Base-by-base conservation (phyloP, 2,113 vertebrate genomes). In the Microcebus jonahi region DNA sequence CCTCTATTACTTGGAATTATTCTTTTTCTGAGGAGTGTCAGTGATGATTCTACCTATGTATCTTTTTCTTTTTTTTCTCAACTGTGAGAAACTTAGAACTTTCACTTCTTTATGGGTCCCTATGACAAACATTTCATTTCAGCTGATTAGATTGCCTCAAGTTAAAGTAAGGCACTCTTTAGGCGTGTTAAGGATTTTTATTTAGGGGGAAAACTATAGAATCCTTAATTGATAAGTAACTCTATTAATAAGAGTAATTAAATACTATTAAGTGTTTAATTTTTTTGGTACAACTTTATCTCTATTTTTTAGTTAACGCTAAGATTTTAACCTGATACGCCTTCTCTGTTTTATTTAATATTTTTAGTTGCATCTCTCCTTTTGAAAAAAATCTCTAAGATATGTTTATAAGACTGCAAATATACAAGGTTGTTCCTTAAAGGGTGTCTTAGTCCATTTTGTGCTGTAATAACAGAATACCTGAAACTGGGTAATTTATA, bases 311-410 rank as follows among this genome's bases (percentile, higher is more conserved):
- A 83, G 50, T 94, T 96, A 94, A 17, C 57, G 34, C 11, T 86
- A 76, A 81, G 67, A 92, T 90, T 73, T 94, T 90, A 96, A 55
- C 42, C 17, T 39, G 53, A 75, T 82, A 55, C 80, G n/a, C 10
- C 6, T 59, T 82, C 36, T 90, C 50, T 55, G n/a, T 82, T 91
- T 81, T 42, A 75, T 94, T 88, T 95, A 71, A 34, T n/a, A 86
- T 90, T 93, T 94, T 90, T 23, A 96, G 39, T 95, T 97, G 10
- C 15, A 91, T 75, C 36, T 93, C 68, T 88, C 34, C 50, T 75
- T 96, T 88, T 61, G 5, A 90, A 48, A 90, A 88, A 94, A 18
- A 80, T 0, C 57, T 77, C 18, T 94, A 2, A 63, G 63, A 45
- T 95, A 61, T 94, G 84, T 91, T 84, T 84, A 73, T 8, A 82